Base-by-base conservation (phyloP, 35 echinoderm and acorn worm species). In the Acanthaster planci region DNA sequence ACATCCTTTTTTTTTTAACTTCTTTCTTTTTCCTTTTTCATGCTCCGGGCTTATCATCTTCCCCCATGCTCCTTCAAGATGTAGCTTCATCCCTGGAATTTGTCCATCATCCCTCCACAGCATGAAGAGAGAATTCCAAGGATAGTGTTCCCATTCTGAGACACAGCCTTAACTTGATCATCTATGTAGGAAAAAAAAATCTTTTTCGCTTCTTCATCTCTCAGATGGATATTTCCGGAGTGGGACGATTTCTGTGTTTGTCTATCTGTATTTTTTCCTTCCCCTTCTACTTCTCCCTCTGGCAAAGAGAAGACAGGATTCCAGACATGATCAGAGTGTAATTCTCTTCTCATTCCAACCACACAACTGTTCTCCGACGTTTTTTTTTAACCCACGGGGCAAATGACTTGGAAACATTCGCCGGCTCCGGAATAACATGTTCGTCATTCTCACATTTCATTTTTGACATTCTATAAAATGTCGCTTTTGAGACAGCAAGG, bases 151-250 rank as follows among this genome's bases (percentile, higher is more conserved):
- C 64, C 18, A 72, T 72, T 72, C 64, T 72, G 64, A 31, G 64
- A 72, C 26, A 72, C 64, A 31, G 64, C 64, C 64, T 72, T 72
- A 72, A 72, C 19, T 72, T 72, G 64, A 72, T 72, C 64, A 72
- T 72, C 64, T 72, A 72, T 72, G 22, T 31, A 14, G 22, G n/a
- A n/a, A n/a, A n/a, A 72, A 27, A 2, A 72, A 27, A 31, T 2
- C n/a, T 30, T 72, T 31, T 1, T 26, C 19, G 10, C 9, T 58
- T 58, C 55, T 68, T 68, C 29, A 23, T 29, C 34, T 68, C 2
- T 35, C 26, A 72, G 64, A 35, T 31, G n/a, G 9, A 26, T 47
- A 12, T 47, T 47, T 47, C 42, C 42, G 42, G 42, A 47, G 42
- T 47, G 12, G 42, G 42, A 47, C 42, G 12, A 47, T 47, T 47